phyloP scores from a whole-genome alignment of 23 tunicate species.

The Ascidia mentula region DNA sequence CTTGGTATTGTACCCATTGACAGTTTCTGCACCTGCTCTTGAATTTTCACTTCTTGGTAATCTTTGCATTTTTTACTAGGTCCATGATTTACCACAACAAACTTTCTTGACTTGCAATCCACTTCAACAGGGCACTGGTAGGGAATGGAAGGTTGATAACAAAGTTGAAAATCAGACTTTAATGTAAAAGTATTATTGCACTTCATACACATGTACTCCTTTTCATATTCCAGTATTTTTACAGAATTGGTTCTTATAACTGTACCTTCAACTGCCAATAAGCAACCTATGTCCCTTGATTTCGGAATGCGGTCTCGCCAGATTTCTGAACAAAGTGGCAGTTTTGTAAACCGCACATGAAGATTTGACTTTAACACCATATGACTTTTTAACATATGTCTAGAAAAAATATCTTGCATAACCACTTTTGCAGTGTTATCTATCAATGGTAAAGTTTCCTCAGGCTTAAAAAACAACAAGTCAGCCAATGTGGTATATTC shows the following conservation, averaged over 20 bases:
- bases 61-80: conserved; percentile 64
- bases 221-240: conserved; percentile 63
- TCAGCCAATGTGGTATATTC: conserved; percentile 40
- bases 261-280: conserved; percentile 80
- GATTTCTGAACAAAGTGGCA: conserved; percentile 70
- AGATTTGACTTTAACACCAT: conserved; percentile 62
- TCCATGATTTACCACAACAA: conserved; percentile 40
- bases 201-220: conserved; percentile 72
- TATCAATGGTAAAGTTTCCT: conserved; percentile 46
- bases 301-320: conserved; percentile 92
- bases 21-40: conserved; percentile 78
- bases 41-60: conserved; percentile 86
- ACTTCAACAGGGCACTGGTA: conserved; percentile 55
- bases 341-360: conserved; percentile 66
- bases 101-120: conserved; percentile 66
- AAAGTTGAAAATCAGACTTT: conserved; percentile 64
- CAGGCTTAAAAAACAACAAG: conserved; percentile 47
- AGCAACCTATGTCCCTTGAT: conserved; percentile 72
- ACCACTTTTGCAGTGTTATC: conserved; percentile 31
- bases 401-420: conserved; percentile 14
- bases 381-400: conserved; percentile 43
- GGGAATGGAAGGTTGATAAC: conserved; percentile 61
- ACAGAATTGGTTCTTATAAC: conserved; percentile 87
- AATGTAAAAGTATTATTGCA: conserved; percentile 60
- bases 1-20: conserved; percentile 93